These are phyloP conservation scores for Papilio protenor DNA, from an alignment of 2,888 invertebrate genomes.

Conservation along the genomic window DNA sequence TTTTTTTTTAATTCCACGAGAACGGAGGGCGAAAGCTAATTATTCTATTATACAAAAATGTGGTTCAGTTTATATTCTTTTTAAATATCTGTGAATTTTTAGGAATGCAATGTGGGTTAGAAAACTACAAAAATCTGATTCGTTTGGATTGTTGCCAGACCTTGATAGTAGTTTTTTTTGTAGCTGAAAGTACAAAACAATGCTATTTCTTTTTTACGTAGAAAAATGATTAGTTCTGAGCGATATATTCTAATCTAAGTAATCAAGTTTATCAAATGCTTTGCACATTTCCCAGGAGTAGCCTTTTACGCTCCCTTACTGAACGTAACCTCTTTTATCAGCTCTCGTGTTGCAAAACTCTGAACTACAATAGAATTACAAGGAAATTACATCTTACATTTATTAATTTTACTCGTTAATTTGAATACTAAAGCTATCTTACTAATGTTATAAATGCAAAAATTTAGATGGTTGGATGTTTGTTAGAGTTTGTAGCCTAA, in stretches of 20 bases:
- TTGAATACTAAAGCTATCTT: not conserved
- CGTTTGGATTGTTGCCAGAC: constrained; percentile 3
- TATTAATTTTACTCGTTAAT: not conserved
- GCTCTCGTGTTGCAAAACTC: not conserved
- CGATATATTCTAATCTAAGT: constrained; percentile 5
- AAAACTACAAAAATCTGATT: not conserved
- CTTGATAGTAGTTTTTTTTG: not conserved
- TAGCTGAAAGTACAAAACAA: not conserved
- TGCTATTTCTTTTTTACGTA: not conserved
- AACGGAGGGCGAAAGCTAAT: too few relatives aligned
- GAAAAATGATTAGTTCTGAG: not conserved
- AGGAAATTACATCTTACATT: not conserved
- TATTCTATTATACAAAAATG: not conserved
- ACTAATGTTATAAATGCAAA: not conserved
- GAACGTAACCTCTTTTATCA: not conserved
- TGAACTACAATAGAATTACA: not conserved
- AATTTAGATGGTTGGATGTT: too few relatives aligned
- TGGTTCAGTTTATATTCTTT: not conserved
- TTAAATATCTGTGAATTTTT: not conserved
- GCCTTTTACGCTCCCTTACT: not conserved
- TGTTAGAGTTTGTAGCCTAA: not conserved
- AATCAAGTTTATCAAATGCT: constrained; percentile 1
- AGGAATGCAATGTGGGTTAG: not conserved
- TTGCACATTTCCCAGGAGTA: not conserved
- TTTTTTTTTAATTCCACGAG: too few relatives aligned